Evolutionary conservation across 2,113 vertebrate genomes (phyloP).

Genomic region (Rattus rattus): DNA sequence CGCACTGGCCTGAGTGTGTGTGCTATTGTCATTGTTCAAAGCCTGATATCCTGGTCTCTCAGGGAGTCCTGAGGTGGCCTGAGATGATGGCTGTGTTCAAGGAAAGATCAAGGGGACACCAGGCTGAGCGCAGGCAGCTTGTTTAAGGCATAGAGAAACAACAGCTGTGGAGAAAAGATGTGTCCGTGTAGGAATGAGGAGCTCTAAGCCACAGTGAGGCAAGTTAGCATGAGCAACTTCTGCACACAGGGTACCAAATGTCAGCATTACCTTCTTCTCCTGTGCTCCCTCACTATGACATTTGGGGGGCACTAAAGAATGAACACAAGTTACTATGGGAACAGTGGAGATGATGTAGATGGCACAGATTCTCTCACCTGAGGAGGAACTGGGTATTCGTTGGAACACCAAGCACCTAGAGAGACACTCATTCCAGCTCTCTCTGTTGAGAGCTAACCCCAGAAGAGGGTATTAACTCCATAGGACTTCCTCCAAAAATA

Average conservation of each 20-base stretch:
- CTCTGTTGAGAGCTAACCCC: neutral
- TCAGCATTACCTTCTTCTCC: neutral
- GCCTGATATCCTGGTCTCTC: neutral
- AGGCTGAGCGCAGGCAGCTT: neutral
- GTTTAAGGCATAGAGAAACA: neutral
- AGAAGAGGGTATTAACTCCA: neutral
- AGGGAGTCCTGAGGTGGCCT: neutral
- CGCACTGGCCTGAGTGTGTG: neutral
- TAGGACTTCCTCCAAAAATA: neutral
- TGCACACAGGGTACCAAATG: neutral
- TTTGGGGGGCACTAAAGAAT: neutral
- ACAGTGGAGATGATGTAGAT: neutral
- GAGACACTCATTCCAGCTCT: neutral
- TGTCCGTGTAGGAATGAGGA: fast-evolving
- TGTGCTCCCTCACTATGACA: neutral
- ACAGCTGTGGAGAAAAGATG: neutral
- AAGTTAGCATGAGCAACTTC: neutral
- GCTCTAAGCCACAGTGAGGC: neutral
- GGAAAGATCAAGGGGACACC: neutral
- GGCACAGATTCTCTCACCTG: neutral
- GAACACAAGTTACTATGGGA: neutral
- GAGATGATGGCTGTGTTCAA: neutral
- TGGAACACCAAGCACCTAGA: neutral
- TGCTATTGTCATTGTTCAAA: neutral
- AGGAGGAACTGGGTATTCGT: neutral